Evolutionary conservation across 2,888 invertebrate species (phyloP).

Genomic region (Amitus sp.): DNA sequence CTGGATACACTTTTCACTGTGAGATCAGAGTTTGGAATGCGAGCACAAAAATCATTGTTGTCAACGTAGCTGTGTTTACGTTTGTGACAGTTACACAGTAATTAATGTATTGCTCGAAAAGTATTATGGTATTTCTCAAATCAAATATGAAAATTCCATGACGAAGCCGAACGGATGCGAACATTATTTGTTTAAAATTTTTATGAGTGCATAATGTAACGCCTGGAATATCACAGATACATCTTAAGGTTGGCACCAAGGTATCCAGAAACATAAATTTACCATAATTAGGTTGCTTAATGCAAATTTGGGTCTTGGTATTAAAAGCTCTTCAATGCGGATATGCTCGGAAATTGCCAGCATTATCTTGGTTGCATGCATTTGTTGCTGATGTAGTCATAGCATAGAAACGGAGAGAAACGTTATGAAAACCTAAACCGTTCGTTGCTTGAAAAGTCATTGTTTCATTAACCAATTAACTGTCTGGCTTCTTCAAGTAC

Average conservation of each 20-base stretch:
- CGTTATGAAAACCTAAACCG: slow-evolving; percentile 33
- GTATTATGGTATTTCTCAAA: no score
- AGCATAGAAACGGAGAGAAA: slow-evolving; percentile 32
- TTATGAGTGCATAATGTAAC: slow-evolving; percentile 48
- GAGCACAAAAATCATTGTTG: slow-evolving; percentile 10
- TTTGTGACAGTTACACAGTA: no score
- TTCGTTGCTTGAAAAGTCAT: slow-evolving; percentile 36
- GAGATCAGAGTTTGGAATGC: slow-evolving; percentile 15
- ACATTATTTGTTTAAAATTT: slow-evolving; percentile 51
- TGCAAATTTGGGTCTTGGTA: slow-evolving; percentile 50
- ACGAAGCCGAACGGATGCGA: slow-evolving; percentile 40
- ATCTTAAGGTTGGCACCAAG: slow-evolving; percentile 30
- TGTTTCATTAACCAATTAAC: slow-evolving; percentile 48
- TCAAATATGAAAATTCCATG: no score
- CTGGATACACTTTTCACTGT: slow-evolving; percentile 27
- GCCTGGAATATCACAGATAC: slow-evolving; percentile 50
- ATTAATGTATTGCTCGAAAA: no score
- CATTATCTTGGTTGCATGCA: slow-evolving; percentile 31
- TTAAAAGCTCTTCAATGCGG: slow-evolving; percentile 34
- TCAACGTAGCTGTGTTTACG: slow-evolving; percentile 2
- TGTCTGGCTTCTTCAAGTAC: neutral
- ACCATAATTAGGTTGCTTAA: slow-evolving; percentile 55
- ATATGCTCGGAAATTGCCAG: slow-evolving; percentile 39
- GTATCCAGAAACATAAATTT: slow-evolving; percentile 55
- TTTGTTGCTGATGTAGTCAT: slow-evolving; percentile 29